phyloP scores from a whole-genome alignment of 2,113 vertebrate genomes.

The Forbesichthys papilliferus region DNA sequence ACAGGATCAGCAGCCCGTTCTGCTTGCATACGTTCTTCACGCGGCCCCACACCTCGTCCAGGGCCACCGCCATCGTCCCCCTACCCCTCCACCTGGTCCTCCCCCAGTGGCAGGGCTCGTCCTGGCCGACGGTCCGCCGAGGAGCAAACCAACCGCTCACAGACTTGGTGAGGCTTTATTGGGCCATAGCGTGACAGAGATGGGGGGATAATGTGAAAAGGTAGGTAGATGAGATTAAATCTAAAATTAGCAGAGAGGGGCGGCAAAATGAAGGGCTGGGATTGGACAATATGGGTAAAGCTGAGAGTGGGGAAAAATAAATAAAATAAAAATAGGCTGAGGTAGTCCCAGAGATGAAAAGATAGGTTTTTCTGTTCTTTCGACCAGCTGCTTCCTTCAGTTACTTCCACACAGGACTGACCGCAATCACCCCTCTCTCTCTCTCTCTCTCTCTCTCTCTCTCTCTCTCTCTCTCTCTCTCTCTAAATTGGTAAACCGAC shows the following conservation, averaged over 20 bases:
- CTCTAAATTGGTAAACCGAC: conserved; percentile 25
- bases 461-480: conserved; percentile 28
- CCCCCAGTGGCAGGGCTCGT: background rate
- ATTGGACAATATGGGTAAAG: background rate
- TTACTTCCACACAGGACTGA: conserved; percentile 73
- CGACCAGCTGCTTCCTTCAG: conserved; percentile 42
- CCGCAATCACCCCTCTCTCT: conserved; percentile 61
- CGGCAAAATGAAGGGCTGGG: background rate
- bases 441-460: conserved; percentile 26
- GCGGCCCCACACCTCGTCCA: conserved; percentile 83
- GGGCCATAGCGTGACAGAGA: conserved; percentile 53
- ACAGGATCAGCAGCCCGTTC: conserved; percentile 95
- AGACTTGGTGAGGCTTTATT: conserved; percentile 44
- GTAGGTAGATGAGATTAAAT: background rate
- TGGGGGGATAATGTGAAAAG: conserved; percentile 3
- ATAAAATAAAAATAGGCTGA: conserved; percentile 15
- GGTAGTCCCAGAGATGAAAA: conserved; percentile 49
- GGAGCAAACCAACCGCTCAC: conserved; percentile 43
- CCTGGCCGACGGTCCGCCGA: conserved; percentile 5
- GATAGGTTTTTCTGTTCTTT: conserved; percentile 28
- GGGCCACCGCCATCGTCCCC: conserved; percentile 81
- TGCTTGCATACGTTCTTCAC: conserved; percentile 90
- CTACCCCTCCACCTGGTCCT: conserved; percentile 19
- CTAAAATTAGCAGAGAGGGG: background rate
- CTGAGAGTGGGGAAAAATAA: background rate